These are phyloP conservation scores for Pelodiscus sinensis DNA, from an alignment of 2,113 vertebrate species.

Conservation along the genomic window DNA sequence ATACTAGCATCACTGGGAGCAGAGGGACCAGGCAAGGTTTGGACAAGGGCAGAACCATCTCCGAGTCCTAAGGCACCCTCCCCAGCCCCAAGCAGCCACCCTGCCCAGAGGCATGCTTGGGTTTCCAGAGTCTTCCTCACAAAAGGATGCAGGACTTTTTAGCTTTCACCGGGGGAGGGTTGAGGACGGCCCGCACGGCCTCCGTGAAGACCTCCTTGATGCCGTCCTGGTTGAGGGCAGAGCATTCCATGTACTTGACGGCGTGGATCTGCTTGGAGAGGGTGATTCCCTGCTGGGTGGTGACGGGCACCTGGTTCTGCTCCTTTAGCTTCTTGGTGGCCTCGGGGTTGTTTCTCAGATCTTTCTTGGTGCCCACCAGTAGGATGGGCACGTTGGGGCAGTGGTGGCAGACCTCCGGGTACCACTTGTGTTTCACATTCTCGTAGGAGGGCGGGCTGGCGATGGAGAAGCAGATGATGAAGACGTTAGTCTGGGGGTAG, in stretches of 20 bases:
- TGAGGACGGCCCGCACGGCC: slow-evolving; percentile 89
- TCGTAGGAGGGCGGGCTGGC: slow-evolving; percentile 94
- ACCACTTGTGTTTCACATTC: slow-evolving; percentile 97
- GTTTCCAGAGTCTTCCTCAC: slow-evolving; percentile 65
- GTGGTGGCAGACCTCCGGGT: slow-evolving; percentile 95
- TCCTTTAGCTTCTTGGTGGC: slow-evolving; percentile 91
- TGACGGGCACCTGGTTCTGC: slow-evolving; percentile 90
- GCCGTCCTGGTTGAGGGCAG: slow-evolving; percentile 93
- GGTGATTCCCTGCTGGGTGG: slow-evolving; percentile 85
- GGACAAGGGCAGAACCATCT: not conserved
- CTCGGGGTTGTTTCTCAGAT: slow-evolving; percentile 89
- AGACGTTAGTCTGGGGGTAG: slow-evolving; percentile 96
- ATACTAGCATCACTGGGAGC: not conserved
- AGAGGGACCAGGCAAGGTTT: not conserved
- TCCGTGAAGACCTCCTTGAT: slow-evolving; percentile 94
- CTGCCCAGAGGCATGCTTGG: not conserved
- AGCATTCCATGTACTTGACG: slow-evolving; percentile 94
- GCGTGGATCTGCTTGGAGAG: slow-evolving; percentile 93
- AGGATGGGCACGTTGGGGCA: slow-evolving; percentile 94
- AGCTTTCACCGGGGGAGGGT: slow-evolving; percentile 80
- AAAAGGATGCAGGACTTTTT: slow-evolving; percentile 89
- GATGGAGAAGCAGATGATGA: slow-evolving; percentile 96
- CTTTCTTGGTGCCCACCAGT: slow-evolving; percentile 96
- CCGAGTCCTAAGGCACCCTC: not conserved
- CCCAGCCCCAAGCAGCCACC: not conserved